Percentiles rank a stretch among this genome's conserved stretches.
Evolutionary conservation across 1,140 invertebrate species (phyloP).

Genomic region (Triops cancriformis): DNA sequence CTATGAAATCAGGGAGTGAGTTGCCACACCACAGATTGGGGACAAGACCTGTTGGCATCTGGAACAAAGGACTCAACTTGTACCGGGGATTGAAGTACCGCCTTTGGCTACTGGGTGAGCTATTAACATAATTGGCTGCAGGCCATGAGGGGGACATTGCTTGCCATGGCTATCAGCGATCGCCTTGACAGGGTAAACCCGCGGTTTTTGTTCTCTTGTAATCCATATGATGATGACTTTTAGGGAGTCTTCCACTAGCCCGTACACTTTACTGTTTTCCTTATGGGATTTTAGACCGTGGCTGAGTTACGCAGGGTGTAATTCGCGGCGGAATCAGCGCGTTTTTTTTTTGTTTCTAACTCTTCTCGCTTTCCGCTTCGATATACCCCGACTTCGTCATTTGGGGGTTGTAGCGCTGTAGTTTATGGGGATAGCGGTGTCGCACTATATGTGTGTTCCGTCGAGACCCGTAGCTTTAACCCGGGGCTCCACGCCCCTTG

Average conservation of each 20-base stretch:
- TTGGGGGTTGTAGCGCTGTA: background rate
- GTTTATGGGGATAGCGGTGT: background rate
- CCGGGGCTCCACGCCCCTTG: background rate
- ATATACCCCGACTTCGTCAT: background rate
- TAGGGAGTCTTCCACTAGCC: background rate
- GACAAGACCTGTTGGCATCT: conserved; percentile 12
- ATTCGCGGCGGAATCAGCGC: background rate
- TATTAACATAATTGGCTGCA: conserved; percentile 6
- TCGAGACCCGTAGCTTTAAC: background rate
- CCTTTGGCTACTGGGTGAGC: background rate
- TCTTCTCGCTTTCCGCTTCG: too few species aligned
- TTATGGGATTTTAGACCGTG: background rate
- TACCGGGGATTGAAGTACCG: background rate
- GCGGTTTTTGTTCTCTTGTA: background rate
- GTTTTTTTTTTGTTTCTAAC: background rate
- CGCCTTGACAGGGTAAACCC: background rate
- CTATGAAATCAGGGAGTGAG: background rate
- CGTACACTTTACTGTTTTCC: background rate
- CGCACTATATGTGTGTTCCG: background rate
- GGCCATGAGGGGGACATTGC: conserved; percentile 6
- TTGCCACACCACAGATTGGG: background rate
- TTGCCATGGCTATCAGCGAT: background rate
- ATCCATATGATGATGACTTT: background rate
- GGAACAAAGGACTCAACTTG: background rate
- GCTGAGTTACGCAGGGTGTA: background rate